phyloP scores from a whole-genome alignment of 2,797 vertebrate genomes.

The Xyrichtys novacula region DNA sequence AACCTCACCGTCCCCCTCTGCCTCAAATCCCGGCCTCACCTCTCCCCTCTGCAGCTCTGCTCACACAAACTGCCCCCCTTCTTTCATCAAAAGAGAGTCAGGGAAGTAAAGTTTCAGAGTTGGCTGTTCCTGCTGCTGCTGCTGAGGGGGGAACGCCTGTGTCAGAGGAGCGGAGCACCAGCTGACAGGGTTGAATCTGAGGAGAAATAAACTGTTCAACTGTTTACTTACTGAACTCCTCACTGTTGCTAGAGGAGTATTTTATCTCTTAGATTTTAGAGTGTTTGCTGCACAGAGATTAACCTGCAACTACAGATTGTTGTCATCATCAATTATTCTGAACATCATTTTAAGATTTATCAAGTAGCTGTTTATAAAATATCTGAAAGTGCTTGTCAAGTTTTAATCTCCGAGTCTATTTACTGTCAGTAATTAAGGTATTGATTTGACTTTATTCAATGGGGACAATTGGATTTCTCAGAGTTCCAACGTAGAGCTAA shows the following conservation, averaged over 20 bases:
- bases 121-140: not conserved
- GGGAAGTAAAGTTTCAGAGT: constrained; percentile 17
- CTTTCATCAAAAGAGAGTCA: constrained; percentile 7
- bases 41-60: constrained; percentile 25
- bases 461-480: no score
- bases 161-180: constrained; percentile 11
- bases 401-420: no score
- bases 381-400: no score
- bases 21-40: not conserved
- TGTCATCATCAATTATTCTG: no score
- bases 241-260: not conserved
- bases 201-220: not conserved
- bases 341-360: no score
- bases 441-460: no score
- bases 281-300: not conserved
- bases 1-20: constrained; percentile 21
- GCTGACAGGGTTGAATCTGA: constrained; percentile 32
- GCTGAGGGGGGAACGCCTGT: constrained; percentile 22
- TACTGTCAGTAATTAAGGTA: no score
- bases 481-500: no score
- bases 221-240: not conserved
- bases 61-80: constrained; percentile 34
- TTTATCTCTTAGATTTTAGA: constrained; percentile 8
- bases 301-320: no score
- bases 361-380: no score